A percentile compares a stretch with the other conserved stretches of the same genome.
Evolutionary conservation across 2,797 vertebrate genomes (phyloP).

Genomic region (Aplochiton taeniatus): DNA sequence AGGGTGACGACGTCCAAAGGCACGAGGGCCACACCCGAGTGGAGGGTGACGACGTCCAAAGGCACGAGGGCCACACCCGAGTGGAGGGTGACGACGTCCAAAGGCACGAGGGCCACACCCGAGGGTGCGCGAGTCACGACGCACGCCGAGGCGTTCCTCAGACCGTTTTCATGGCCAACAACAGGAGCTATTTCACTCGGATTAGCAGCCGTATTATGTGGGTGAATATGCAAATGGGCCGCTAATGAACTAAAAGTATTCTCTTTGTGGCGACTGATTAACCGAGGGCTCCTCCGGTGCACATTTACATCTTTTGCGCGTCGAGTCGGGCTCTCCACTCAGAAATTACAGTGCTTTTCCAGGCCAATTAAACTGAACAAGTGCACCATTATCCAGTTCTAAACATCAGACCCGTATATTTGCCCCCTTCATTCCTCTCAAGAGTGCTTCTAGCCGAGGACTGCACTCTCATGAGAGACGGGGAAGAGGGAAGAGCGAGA

Average conservation of each 20-base stretch:
- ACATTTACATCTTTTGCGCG: slow-evolving; percentile 75
- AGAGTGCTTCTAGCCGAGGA: slow-evolving; percentile 69
- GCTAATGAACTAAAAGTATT: slow-evolving; percentile 79
- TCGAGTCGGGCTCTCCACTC: slow-evolving; percentile 73
- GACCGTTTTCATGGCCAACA: slow-evolving; percentile 58
- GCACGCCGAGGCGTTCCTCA: slow-evolving; percentile 46
- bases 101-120: slow-evolving; percentile 29
- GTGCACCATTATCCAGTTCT: slow-evolving; percentile 79
- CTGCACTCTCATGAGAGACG: slow-evolving; percentile 50
- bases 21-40: too few species aligned
- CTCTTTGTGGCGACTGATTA: slow-evolving; percentile 78
- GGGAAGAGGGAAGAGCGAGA: slow-evolving; percentile 48
- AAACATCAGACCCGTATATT: slow-evolving; percentile 78
- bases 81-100: too few species aligned
- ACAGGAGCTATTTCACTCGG: slow-evolving; percentile 63
- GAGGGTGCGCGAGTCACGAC: too few species aligned
- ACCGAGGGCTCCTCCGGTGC: slow-evolving; percentile 70
- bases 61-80: slow-evolving; percentile 27
- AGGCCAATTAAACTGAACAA: slow-evolving; percentile 78
- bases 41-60: too few species aligned
- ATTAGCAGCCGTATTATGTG: slow-evolving; percentile 69
- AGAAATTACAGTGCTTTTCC: slow-evolving; percentile 78
- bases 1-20: too few species aligned
- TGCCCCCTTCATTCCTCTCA: slow-evolving; percentile 78
- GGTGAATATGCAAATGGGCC: slow-evolving; percentile 70